Evolutionary conservation across 2,888 invertebrate genomes (phyloP), one percentile per base, ranked within the genome.

Genomic region (Leucania comma): DNA sequence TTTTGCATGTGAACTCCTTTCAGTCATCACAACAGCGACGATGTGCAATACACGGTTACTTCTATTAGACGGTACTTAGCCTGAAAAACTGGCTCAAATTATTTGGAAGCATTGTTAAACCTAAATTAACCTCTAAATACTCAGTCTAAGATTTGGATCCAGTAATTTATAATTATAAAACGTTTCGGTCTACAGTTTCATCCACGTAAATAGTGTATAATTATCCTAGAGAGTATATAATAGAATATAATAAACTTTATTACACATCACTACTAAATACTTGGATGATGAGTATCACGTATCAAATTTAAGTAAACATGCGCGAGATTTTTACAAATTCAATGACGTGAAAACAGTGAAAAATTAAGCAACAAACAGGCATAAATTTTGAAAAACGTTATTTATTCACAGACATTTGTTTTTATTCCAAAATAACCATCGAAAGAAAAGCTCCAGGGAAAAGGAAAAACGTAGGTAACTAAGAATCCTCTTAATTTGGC

Each of bases 401-500:
- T 14, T 38, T 38, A 38, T 14, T 14, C 14, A 38, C 38, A 42
- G 14, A 2, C 38, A 38, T 38, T 38, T 14, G 8, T 58, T 74
- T 17, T 24, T 22, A 26, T 51, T 17, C 17, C 22, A n/a, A 58
- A 70, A 63, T n/a, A 12, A 70, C 29, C 29, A 42, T 24, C 51
- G 3, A 50, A 75, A 59, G 24, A 75, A 59, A 72, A 46, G 10
- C 35, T 32, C n/a, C 10, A 4, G 17, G 3, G 20, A 59, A 51
- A 17, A 61, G 26, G 3, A 14, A 59, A 32, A 14, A 58, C 26
- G 17, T 14, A 63, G 29, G 17, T 42, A 59, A 42, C 46, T 29
- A 57, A 59, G 9, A 73, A 73, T 61, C 46, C 68, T 76, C 68
- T 71, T 84, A 82, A 82, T 76, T 79, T 73, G 50, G 76, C 29